These are phyloP conservation scores for Magallana gigas DNA, from an alignment of 1,140 invertebrate species.

Conservation along the genomic window DNA sequence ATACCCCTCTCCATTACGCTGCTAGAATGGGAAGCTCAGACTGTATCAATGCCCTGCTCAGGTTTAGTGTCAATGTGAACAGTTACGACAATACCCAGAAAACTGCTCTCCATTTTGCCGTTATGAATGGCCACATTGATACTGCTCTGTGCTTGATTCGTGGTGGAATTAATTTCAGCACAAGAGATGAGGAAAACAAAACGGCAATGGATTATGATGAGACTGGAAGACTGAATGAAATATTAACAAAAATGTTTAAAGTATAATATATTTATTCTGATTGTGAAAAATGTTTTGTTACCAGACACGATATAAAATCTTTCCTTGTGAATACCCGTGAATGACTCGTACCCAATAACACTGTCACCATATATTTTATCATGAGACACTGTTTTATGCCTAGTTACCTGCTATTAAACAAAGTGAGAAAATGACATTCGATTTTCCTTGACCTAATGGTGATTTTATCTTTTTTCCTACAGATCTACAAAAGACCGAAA, in stretches of 20 bases:
- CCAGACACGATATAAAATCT: neutral
- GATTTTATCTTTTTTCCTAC: constrained; percentile 14
- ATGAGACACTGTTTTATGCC: neutral
- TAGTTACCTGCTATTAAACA: constrained; percentile 29
- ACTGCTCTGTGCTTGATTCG: constrained; percentile 60
- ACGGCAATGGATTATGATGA: constrained; percentile 67
- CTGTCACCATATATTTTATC: constrained; percentile 5
- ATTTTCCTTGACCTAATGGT: neutral
- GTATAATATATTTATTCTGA: neutral
- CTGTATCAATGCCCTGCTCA: constrained; percentile 61
- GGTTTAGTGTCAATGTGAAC: constrained; percentile 66
- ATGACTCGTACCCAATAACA: neutral
- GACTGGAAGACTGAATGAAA: constrained; percentile 50
- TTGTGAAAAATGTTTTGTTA: neutral
- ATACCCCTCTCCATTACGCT: constrained; percentile 71
- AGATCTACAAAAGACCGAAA: neutral
- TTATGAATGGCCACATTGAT: constrained; percentile 55
- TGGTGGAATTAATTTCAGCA: constrained; percentile 61
- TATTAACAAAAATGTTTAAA: constrained; percentile 40
- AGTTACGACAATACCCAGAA: constrained; percentile 67
- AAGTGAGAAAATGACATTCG: constrained; percentile 28
- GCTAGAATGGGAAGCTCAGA: constrained; percentile 57
- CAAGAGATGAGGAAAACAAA: constrained; percentile 63
- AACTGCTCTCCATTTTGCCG: constrained; percentile 70
- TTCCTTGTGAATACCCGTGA: neutral